phyloP scores from a whole-genome alignment of 2,888 invertebrate species.

The Drosophila limbata region DNA sequence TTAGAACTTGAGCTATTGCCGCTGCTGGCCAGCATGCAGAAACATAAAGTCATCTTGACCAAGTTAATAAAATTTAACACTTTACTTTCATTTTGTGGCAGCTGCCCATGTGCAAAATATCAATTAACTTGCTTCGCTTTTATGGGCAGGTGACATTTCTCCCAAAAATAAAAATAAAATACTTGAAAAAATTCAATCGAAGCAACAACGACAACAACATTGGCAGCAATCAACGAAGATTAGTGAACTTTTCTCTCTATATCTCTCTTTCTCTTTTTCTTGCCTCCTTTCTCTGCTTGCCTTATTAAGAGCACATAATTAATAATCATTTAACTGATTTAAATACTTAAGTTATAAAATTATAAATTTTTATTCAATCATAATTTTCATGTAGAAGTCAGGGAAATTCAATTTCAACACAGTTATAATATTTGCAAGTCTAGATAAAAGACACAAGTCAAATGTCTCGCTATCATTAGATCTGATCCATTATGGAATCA shows the following conservation, averaged over 20 bases:
- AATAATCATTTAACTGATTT: too few species aligned
- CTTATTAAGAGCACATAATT: conserved; percentile 50
- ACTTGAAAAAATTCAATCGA: conserved; percentile 36
- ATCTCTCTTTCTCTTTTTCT: conserved; percentile 4
- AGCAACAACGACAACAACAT: conserved; percentile 10
- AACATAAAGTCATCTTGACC: conserved; percentile 1
- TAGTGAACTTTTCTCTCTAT: conserved; percentile 57
- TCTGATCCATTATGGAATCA: conserved; percentile 44
- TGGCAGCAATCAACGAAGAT: conserved; percentile 44
- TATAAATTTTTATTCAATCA: too few species aligned
- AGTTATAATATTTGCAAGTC: neutral
- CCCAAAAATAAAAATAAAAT: conserved; percentile 16
- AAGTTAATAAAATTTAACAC: conserved; percentile 6
- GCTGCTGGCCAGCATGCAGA: neutral
- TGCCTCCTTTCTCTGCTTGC: conserved; percentile 54
- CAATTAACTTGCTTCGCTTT: conserved; percentile 33
- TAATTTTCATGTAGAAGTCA: too few species aligned
- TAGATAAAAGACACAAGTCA: conserved; percentile 9
- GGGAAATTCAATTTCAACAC: neutral
- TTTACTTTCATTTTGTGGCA: conserved; percentile 44
- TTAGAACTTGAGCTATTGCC: too few species aligned
- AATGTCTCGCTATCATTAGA: conserved; percentile 15
- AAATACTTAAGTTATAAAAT: too few species aligned
- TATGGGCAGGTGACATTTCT: conserved; percentile 52
- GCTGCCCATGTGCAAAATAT: conserved; percentile 30